Conservation (phyloP, 2,113 vertebrate species). For the Pleuronectes platessa region DNA sequence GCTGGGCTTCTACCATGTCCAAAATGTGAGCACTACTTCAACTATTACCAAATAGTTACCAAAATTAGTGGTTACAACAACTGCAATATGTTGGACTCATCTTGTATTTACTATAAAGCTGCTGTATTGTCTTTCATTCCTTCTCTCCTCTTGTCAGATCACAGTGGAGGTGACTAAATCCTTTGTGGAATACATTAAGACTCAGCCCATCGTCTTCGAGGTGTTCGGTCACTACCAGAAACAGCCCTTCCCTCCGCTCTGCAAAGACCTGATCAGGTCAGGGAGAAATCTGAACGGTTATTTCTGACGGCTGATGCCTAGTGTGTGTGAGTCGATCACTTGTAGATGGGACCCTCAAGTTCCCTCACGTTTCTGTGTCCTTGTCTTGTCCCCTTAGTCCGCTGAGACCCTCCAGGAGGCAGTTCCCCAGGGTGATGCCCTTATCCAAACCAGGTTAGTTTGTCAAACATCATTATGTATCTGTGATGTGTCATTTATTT, state of each 20-base stretch:
- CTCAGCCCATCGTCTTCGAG: constrained; percentile 97
- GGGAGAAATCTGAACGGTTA: background rate
- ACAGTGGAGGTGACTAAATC: constrained; percentile 96
- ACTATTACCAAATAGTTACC: background rate
- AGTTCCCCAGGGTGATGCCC: constrained; percentile 95
- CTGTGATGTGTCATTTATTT: background rate
- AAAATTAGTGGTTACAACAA: background rate
- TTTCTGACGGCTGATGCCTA: background rate
- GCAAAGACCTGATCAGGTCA: constrained; percentile 96
- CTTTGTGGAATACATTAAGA: constrained; percentile 96
- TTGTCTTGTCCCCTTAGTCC: constrained; percentile 81
- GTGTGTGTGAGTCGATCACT: background rate
- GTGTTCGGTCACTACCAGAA: constrained; percentile 99
- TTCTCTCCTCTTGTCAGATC: constrained; percentile 81
- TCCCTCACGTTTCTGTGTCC: background rate
- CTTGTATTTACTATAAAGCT: background rate
- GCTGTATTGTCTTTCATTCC: background rate
- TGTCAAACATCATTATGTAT: background rate
- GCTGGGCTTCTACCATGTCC: constrained; percentile 96
- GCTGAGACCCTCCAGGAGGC: constrained; percentile 92
- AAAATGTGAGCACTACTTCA: constrained; percentile 85
- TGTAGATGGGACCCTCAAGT: background rate
- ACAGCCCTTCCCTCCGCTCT: constrained; percentile 94
- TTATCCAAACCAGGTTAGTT: constrained; percentile 95
- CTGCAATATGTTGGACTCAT: no score